Percentiles rank a stretch among this genome's conserved stretches.
These are phyloP conservation scores for Papilio xuthus DNA, from an alignment of 1,140 invertebrate species.

Conservation along the genomic window DNA sequence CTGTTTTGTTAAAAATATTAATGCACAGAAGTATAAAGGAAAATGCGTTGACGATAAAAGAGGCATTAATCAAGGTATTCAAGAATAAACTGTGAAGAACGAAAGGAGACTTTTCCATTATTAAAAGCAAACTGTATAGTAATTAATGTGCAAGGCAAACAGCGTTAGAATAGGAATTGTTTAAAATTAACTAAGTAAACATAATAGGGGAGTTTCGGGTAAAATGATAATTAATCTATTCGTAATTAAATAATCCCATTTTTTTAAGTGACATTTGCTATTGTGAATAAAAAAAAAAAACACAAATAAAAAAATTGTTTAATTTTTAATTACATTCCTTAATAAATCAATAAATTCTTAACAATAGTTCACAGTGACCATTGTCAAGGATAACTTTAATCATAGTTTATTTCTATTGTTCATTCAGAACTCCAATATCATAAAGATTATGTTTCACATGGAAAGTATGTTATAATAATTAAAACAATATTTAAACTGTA, in stretches of 20 bases:
- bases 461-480: neutral
- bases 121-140: neutral
- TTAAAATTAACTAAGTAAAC: neutral
- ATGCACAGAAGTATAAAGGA: neutral
- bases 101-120: slow-evolving; percentile 25
- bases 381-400: neutral
- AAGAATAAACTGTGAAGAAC: neutral
- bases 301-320: neutral
- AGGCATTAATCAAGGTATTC: slow-evolving; percentile 30
- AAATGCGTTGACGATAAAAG: neutral
- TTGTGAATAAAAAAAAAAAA: neutral
- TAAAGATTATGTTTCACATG: neutral
- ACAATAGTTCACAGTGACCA: neutral
- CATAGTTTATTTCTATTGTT: slow-evolving; percentile 7
- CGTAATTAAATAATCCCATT: neutral
- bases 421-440: neutral
- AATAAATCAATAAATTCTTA: slow-evolving; percentile 9
- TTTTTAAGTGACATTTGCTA: neutral
- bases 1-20: neutral
- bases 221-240: neutral
- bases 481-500: neutral
- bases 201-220: neutral
- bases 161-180: neutral
- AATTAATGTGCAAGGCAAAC: slow-evolving; percentile 23
- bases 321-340: neutral